phyloP scores from a whole-genome alignment of 2,888 invertebrate species.

The Tricholauxania praeusta region DNA sequence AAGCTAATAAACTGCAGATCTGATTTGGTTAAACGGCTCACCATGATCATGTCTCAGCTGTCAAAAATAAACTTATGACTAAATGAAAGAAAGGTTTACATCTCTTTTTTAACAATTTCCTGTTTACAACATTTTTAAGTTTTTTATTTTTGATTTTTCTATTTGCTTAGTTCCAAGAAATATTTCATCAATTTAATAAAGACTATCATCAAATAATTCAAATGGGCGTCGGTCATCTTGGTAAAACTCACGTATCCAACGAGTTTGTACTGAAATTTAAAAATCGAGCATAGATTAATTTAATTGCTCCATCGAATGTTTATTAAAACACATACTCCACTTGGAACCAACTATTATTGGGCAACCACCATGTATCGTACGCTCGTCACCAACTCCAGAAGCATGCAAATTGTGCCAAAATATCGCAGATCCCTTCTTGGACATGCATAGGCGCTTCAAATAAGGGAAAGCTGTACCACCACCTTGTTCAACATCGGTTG shows the following conservation, averaged over 20 bases:
- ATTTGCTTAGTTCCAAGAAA: not conserved
- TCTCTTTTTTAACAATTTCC: too few species aligned
- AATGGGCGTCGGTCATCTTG: constrained; percentile 81
- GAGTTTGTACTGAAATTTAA: constrained; percentile 77
- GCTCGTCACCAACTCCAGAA: constrained; percentile 88
- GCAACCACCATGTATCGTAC: constrained; percentile 94
- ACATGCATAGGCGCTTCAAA: constrained; percentile 80
- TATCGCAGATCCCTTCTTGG: constrained; percentile 64
- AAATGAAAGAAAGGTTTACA: too few species aligned
- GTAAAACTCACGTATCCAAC: constrained; percentile 88
- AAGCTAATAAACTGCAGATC: too few species aligned
- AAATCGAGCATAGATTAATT: not conserved
- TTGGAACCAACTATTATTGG: constrained; percentile 95
- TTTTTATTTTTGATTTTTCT: too few species aligned
- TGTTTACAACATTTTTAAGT: too few species aligned
- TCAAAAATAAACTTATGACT: too few species aligned
- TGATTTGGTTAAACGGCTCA: too few species aligned
- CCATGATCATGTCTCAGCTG: too few species aligned
- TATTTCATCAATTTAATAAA: constrained; percentile 11
- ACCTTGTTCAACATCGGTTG: constrained; percentile 95
- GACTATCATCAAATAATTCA: constrained; percentile 67
- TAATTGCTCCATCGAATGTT: not conserved
- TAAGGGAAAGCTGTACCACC: constrained; percentile 98
- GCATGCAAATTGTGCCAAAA: constrained; percentile 95
- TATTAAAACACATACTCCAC: constrained; percentile 79